These are phyloP conservation scores for Hemaris fuciformis DNA, from an alignment of 2,888 invertebrate genomes.

Conservation along the genomic window DNA sequence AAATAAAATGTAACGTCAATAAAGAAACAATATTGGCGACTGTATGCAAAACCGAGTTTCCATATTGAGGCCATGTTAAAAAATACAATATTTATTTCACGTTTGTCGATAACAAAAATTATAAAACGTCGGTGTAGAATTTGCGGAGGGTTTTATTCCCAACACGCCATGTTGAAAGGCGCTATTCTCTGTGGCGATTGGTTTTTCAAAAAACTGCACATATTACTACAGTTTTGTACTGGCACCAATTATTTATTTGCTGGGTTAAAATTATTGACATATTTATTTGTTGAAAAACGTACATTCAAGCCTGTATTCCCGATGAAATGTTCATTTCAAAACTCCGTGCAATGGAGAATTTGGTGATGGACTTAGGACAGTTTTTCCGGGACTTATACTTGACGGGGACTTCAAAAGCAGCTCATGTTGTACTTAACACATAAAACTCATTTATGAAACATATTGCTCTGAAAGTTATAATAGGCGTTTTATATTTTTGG, in stretches of 20 bases:
- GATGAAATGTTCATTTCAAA: too few relatives aligned
- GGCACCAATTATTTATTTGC: not conserved
- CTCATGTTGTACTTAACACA: too few relatives aligned
- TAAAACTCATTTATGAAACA: too few relatives aligned
- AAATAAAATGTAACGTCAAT: not conserved
- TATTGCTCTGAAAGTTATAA: too few relatives aligned
- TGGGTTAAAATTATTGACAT: not conserved
- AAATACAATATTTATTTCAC: not conserved
- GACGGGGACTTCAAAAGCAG: too few relatives aligned
- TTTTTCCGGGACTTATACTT: too few relatives aligned
- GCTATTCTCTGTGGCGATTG: not conserved
- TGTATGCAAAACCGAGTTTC: not conserved
- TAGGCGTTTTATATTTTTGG: too few relatives aligned
- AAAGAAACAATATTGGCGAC: not conserved
- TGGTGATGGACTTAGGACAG: too few relatives aligned
- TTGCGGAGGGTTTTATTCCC: conserved; percentile 4
- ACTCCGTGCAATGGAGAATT: too few relatives aligned
- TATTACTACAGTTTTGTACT: not conserved
- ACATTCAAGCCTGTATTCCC: too few relatives aligned
- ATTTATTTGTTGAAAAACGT: too few relatives aligned
- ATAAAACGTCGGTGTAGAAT: not conserved
- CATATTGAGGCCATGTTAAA: not conserved
- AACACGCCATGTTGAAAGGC: not conserved
- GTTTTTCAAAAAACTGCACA: conserved; percentile 4
- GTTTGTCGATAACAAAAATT: conserved; percentile 6